A percentile compares a stretch with the other conserved stretches of the same genome.
Evolutionary conservation across 2,888 invertebrate genomes (phyloP).

Genomic region (Antitype chi): DNA sequence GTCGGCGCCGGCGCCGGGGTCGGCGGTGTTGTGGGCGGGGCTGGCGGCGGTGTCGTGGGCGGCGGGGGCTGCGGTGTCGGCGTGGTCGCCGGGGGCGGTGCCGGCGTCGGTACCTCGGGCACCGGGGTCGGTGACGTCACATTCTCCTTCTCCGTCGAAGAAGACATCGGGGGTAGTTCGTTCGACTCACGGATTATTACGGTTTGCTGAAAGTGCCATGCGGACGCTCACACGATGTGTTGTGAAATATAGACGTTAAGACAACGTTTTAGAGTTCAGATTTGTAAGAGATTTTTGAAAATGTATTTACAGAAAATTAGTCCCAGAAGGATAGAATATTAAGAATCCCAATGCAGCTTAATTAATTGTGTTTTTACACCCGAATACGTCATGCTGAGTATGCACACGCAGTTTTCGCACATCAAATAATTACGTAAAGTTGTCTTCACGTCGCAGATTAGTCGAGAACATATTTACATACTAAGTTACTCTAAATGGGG

Average conservation of each 20-base stretch:
- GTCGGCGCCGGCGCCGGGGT: constrained; percentile 64
- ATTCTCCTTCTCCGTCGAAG: constrained; percentile 75
- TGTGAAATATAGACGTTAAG: constrained; percentile 78
- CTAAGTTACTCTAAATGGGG: constrained; percentile 77
- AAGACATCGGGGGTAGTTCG: constrained; percentile 82
- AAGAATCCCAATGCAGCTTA: constrained; percentile 25
- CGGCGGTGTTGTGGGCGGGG: constrained; percentile 67
- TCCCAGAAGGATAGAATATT: constrained; percentile 43
- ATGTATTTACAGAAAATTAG: constrained; percentile 47
- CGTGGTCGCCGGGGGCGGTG: constrained; percentile 63
- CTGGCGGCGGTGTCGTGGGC: constrained; percentile 66
- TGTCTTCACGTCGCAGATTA: constrained; percentile 83
- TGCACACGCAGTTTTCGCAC: background rate
- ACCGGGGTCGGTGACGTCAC: constrained; percentile 74
- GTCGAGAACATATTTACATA: constrained; percentile 76
- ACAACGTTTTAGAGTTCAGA: constrained; percentile 71
- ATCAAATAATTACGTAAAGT: constrained; percentile 56
- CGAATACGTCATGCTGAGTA: background rate
- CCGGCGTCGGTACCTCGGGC: constrained; percentile 69
- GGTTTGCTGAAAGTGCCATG: constrained; percentile 90
- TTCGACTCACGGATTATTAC: constrained; percentile 88
- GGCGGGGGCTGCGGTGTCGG: constrained; percentile 67
- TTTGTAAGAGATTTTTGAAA: constrained; percentile 53
- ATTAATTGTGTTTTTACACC: constrained; percentile 32
- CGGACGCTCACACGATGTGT: constrained; percentile 89